Evolutionary conservation across 2,113 vertebrate species (phyloP), one percentile per base, ranked within the genome.

Genomic region (Ammodytes dubius): DNA sequence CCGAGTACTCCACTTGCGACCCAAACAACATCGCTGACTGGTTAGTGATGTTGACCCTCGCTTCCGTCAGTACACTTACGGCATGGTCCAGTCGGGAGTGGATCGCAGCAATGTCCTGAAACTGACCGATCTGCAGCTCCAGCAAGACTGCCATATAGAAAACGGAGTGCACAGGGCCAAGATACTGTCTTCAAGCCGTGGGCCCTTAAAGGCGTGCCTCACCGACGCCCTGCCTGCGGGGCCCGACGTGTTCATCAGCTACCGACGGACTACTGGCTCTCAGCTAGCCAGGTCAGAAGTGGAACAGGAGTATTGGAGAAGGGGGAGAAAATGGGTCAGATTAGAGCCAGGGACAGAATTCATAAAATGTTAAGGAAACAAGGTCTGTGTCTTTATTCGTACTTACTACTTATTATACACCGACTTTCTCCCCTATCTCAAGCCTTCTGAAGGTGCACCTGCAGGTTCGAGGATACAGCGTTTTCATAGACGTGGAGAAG

Each of bases 401-500:
- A 9, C 14, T 45, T 35, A 4, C 7, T 39, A 42, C 5, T 27
- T 27, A 46, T 52, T 43, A 49, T 56, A 52, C 11, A 15, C 12
- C 0, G 47, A 52, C 35, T 56, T 66, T 77, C 27, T 70, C 11
- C 59, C 12, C 42, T 35, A 52, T 35, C 78, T 1, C 11, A 50
- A 99, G 98, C 88, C 96, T 99, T 71, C 91, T 99, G 85, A 99
- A 99, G 93, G 98, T 99, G 27, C 98, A 99, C 79, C 95, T 99
- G 77, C 98, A 99, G 94, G 94, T 99, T 14, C 95, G 96, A 0
- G 98, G 98, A 46, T 99, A 96, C 96, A 99, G 96, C 0, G 98
- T 99, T 63, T 99, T 99, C 93, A 98, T 99, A 0, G 98, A 99
- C 0, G 98, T 99, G 93, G 98, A 99, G 88, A 99, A 99, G 89